These are phyloP conservation scores for Vultur gryphus DNA, from an alignment of 2,797 vertebrate species.

Conservation along the genomic window DNA sequence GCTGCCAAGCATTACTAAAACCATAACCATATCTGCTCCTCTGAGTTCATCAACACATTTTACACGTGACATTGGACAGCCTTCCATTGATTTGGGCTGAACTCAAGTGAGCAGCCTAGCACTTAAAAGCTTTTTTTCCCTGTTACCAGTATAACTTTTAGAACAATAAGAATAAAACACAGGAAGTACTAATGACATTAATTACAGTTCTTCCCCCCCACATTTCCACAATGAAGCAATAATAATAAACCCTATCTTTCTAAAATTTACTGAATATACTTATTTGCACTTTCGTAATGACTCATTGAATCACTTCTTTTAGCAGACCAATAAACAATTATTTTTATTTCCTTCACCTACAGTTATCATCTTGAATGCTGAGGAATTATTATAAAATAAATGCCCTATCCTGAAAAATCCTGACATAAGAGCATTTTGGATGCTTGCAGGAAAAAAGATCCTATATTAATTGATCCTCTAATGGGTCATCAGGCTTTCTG, in stretches of 20 bases:
- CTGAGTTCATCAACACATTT: background rate
- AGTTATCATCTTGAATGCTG: background rate
- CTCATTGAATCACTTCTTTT: background rate
- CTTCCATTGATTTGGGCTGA: background rate
- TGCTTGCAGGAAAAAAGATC: background rate
- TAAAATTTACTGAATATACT: background rate
- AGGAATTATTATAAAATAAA: background rate
- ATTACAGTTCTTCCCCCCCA: background rate
- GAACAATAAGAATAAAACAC: background rate
- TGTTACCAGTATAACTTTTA: background rate
- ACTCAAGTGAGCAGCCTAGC: background rate
- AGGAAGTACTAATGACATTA: background rate
- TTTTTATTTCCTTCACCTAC: slow-evolving; percentile 12
- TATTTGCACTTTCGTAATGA: background rate
- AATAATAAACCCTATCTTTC: background rate
- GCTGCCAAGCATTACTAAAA: background rate
- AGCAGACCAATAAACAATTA: background rate
- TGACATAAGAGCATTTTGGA: background rate
- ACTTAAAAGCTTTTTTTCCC: background rate
- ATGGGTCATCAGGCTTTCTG: background rate
- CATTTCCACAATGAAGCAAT: background rate
- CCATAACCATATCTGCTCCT: background rate
- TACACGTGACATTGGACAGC: background rate
- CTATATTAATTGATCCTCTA: background rate
- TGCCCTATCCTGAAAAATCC: background rate